Evolutionary conservation across 1,140 invertebrate species (phyloP).

Genomic region (Parasteatoda tepidariorum): DNA sequence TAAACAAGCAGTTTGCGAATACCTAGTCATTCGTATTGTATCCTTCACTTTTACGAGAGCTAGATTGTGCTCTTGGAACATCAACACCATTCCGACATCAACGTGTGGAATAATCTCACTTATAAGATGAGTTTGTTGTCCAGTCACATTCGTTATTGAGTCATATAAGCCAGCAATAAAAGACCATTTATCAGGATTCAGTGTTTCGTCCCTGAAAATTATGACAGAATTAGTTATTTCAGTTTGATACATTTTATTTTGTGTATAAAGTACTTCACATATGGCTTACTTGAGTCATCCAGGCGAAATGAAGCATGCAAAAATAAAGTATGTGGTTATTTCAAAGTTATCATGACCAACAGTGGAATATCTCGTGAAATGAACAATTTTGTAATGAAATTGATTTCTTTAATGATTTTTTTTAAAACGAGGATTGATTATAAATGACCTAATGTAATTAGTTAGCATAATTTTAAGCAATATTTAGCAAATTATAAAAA

Average conservation of each 20-base stretch:
- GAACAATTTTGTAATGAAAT: too few species aligned
- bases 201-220: neutral
- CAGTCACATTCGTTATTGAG: neutral
- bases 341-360: too few species aligned
- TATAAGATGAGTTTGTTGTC: slow-evolving; percentile 23
- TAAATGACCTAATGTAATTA: too few species aligned
- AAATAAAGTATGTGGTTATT: too few species aligned
- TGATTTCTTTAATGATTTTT: too few species aligned
- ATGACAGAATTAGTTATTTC: neutral
- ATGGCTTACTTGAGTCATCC: too few species aligned
- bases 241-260: neutral
- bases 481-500: too few species aligned
- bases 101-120: slow-evolving; percentile 14
- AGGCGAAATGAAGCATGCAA: too few species aligned
- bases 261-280: too few species aligned
- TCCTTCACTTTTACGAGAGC: slow-evolving; percentile 24
- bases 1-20: slow-evolving; percentile 16
- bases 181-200: slow-evolving; percentile 31
- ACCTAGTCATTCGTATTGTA: neutral
- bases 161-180: slow-evolving; percentile 21
- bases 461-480: too few species aligned
- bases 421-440: too few species aligned
- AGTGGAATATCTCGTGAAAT: too few species aligned
- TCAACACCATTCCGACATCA: neutral
- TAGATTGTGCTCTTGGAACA: slow-evolving; percentile 21